Evolutionary conservation across 1,140 invertebrate genomes (phyloP).

Genomic region (Bathynomus jamesi): DNA sequence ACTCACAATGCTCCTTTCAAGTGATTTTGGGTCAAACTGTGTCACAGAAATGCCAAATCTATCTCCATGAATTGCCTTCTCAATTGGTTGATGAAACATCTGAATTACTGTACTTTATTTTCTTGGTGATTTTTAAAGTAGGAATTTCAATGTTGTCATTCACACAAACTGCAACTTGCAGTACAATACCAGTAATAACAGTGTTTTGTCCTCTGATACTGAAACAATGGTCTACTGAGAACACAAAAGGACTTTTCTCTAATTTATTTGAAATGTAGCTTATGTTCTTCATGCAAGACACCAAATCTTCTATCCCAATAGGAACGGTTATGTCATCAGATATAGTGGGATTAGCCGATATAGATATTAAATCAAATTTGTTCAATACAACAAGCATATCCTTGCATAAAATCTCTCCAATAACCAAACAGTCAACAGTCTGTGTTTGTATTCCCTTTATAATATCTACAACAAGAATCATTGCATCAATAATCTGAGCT

Average conservation of each 20-base stretch:
- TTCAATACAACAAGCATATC: conserved; percentile 65
- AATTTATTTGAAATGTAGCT: conserved; percentile 50
- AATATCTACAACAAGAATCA: conserved; percentile 65
- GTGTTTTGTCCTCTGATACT: conserved; percentile 65
- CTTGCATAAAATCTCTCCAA: conserved; percentile 61
- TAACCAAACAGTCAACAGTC: conserved; percentile 68
- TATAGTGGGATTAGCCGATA: conserved; percentile 52
- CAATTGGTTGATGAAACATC: conserved; percentile 58
- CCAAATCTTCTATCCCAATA: conserved; percentile 49
- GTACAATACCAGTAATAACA: conserved; percentile 63
- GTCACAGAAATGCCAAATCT: conserved; percentile 64
- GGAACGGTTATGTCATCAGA: conserved; percentile 42
- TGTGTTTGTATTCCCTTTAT: conserved; percentile 73
- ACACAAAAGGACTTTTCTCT: conserved; percentile 51
- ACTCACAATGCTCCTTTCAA: conserved; percentile 60
- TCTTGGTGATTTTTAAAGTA: conserved; percentile 52
- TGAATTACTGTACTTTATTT: conserved; percentile 71
- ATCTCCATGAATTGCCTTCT: conserved; percentile 56
- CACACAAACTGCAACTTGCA: conserved; percentile 55
- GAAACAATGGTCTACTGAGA: conserved; percentile 74
- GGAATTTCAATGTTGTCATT: conserved; percentile 62
- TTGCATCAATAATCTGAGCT: conserved; percentile 67
- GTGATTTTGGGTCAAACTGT: conserved; percentile 60
- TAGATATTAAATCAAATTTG: conserved; percentile 60
- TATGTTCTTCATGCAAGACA: conserved; percentile 45